These are phyloP conservation scores for Tokudaia muenninki DNA, from an alignment of 2,797 vertebrate species.

Conservation along the genomic window DNA sequence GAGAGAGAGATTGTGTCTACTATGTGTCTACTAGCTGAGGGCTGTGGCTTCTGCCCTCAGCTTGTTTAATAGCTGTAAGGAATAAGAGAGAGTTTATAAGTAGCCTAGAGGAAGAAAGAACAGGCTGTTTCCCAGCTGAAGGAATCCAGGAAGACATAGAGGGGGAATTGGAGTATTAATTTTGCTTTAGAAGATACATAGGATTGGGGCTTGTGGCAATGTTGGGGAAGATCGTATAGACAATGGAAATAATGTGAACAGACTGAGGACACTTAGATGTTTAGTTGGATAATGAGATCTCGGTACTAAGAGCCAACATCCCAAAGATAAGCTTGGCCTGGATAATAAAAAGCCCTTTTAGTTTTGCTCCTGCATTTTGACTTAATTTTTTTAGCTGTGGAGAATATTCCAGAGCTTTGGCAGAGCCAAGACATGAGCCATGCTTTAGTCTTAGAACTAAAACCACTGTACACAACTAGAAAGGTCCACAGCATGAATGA, in stretches of 20 bases:
- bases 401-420: constrained; percentile 13
- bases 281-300: constrained; percentile 16
- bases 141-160: not conserved
- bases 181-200: constrained; percentile 41
- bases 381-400: constrained; percentile 51
- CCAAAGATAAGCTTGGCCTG: not conserved
- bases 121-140: not conserved
- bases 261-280: constrained; percentile 25
- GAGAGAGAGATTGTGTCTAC: no score
- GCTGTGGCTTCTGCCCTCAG: not conserved
- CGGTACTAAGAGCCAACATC: constrained; percentile 20
- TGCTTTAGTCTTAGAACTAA: constrained; percentile 12
- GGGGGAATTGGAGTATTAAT: not conserved
- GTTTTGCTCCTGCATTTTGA: constrained; percentile 56
- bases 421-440: not conserved
- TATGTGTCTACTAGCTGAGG: no score
- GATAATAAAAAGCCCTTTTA: constrained; percentile 26
- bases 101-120: not conserved
- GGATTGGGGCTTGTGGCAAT: not conserved
- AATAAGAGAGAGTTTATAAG: constrained; percentile 27
- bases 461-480: not conserved
- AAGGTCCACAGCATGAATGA: not conserved
- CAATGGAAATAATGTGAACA: constrained; percentile 41
- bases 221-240: not conserved
- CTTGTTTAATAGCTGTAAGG: not conserved